A percentile compares a stretch with the other conserved stretches of the same genome.
Conservation (phyloP, 2,797 vertebrate species). For the Hydrolagus colliei region DNA sequence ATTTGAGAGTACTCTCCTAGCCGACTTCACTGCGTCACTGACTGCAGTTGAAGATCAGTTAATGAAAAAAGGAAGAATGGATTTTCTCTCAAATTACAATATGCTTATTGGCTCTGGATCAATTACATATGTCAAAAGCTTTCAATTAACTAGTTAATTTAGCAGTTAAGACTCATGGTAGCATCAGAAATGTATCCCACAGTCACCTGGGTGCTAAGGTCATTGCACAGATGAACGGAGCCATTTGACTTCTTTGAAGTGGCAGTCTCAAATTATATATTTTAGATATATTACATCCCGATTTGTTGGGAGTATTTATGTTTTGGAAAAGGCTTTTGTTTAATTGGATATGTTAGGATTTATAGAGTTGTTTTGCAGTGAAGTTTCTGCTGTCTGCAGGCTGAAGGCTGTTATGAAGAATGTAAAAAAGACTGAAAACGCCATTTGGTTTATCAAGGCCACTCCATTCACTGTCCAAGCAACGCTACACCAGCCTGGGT, state of each 20-base stretch:
- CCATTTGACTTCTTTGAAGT: neutral
- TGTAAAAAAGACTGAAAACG: too few relatives aligned
- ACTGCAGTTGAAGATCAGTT: neutral
- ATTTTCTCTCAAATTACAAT: slow-evolving; percentile 15
- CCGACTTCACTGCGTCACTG: neutral
- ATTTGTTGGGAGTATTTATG: neutral
- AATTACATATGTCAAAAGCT: neutral
- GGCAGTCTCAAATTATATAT: neutral
- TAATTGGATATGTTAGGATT: too few relatives aligned
- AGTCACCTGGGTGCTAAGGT: neutral
- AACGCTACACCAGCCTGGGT: too few relatives aligned
- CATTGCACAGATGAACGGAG: neutral
- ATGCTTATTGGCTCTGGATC: neutral
- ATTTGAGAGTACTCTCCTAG: neutral
- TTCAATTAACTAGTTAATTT: slow-evolving; percentile 11
- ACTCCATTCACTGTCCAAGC: too few relatives aligned
- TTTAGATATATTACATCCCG: neutral
- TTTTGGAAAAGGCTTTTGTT: neutral
- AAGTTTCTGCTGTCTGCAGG: too few relatives aligned
- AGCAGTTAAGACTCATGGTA: neutral
- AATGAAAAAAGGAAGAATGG: neutral
- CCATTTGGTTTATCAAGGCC: too few relatives aligned
- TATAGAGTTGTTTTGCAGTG: too few relatives aligned
- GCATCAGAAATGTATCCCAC: neutral
- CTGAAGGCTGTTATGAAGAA: too few relatives aligned